These are phyloP conservation scores for Pseudopleuronectes americanus DNA, from an alignment of 2,797 vertebrate species.

Conservation along the genomic window DNA sequence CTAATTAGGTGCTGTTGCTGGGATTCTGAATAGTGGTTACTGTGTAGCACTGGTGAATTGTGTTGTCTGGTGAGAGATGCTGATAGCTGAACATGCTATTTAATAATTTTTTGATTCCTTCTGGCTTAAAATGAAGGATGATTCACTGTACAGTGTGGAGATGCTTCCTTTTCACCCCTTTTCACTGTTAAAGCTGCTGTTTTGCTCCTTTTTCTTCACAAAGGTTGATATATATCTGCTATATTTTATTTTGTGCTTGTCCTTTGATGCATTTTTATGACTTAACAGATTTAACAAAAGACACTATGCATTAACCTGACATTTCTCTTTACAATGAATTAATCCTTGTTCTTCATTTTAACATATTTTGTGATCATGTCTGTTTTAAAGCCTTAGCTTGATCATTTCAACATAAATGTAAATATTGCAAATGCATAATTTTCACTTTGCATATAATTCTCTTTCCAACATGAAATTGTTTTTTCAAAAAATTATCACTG, in stretches of 20 bases:
- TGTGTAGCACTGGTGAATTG: constrained; percentile 94
- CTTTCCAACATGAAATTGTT: not conserved
- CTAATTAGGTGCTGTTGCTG: constrained; percentile 99
- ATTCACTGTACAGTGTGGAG: constrained; percentile 81
- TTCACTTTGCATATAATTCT: constrained; percentile 48
- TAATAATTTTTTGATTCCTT: constrained; percentile 91
- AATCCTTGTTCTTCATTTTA: constrained; percentile 35
- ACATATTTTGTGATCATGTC: constrained; percentile 24
- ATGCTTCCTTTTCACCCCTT: constrained; percentile 76
- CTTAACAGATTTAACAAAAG: constrained; percentile 51
- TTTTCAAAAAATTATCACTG: not conserved
- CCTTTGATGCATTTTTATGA: constrained; percentile 59
- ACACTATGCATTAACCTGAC: constrained; percentile 39
- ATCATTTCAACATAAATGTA: constrained; percentile 48
- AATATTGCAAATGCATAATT: constrained; percentile 52
- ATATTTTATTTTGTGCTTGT: constrained; percentile 57
- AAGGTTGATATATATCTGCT: constrained; percentile 73
- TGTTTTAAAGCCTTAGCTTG: constrained; percentile 16
- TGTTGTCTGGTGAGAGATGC: constrained; percentile 96
- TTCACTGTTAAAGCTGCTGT: constrained; percentile 73
- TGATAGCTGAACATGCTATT: constrained; percentile 93
- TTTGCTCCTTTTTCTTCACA: constrained; percentile 74
- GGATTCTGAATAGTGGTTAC: constrained; percentile 93
- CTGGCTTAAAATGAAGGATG: constrained; percentile 84
- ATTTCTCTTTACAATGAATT: constrained; percentile 45